Conservation (phyloP, 2,797 vertebrate species). For the Eutrigla gurnardus region DNA sequence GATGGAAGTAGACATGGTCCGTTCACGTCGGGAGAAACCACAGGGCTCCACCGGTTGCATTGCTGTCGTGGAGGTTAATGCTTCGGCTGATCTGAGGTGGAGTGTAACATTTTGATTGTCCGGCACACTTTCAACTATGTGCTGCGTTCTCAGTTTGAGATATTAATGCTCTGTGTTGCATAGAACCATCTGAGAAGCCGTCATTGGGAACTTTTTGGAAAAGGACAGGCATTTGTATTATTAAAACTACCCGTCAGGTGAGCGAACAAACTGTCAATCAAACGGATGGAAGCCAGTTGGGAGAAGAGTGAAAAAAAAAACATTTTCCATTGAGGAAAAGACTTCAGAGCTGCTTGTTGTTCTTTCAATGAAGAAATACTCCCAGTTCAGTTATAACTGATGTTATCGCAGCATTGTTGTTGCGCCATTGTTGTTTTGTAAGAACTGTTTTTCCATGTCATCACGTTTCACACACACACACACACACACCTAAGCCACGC, state of each 20-base stretch:
- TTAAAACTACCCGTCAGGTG: neutral
- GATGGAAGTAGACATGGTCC: conserved; percentile 46
- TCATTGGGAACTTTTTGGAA: neutral
- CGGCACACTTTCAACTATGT: neutral
- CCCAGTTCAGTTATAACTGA: neutral
- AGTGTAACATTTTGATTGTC: conserved; percentile 5
- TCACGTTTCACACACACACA: no score
- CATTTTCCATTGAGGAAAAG: neutral
- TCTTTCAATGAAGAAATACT: neutral
- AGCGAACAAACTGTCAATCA: neutral
- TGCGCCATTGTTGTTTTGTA: no score
- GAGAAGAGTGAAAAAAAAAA: no score
- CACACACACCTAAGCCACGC: no score
- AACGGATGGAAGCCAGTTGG: neutral
- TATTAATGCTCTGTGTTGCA: neutral
- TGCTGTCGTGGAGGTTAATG: conserved; percentile 16
- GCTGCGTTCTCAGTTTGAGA: neutral
- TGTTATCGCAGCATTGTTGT: neutral
- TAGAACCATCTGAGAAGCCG: no score
- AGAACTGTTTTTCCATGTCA: no score
- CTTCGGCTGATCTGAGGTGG: neutral
- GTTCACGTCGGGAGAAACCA: conserved; percentile 44
- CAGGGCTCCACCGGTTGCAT: conserved; percentile 21
- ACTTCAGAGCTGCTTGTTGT: neutral
- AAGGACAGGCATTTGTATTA: neutral